Conservation (phyloP, 2,797 vertebrate genomes). For the Hippocampus kuda region DNA sequence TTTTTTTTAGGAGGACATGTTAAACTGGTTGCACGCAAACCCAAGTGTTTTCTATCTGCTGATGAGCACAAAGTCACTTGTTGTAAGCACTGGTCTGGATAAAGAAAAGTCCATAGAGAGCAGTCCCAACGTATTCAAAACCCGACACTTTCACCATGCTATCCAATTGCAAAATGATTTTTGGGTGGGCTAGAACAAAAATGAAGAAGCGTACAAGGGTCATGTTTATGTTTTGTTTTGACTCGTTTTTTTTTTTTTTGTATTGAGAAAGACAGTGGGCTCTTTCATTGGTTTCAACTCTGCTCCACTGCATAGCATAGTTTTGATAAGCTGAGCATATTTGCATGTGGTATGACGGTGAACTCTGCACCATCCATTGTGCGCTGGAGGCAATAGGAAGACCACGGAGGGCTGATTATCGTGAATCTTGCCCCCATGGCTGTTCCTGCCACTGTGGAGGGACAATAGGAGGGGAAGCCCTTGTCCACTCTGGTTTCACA, state of each 20-base stretch:
- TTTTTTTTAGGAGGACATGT: neutral
- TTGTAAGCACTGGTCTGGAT: neutral
- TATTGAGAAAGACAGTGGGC: neutral
- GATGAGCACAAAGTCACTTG: neutral
- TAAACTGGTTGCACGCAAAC: constrained; percentile 1
- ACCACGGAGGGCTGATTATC: constrained; percentile 54
- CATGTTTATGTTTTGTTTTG: too few species aligned
- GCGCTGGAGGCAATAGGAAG: constrained; percentile 61
- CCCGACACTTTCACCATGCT: neutral
- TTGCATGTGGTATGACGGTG: constrained; percentile 12
- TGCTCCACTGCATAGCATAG: neutral
- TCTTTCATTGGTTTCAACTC: neutral
- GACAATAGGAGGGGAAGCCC: constrained; percentile 46
- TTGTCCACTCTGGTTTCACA: constrained; percentile 47
- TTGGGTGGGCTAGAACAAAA: neutral
- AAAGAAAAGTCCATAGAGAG: neutral
- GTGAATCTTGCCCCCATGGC: constrained; percentile 50
- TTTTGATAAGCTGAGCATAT: neutral
- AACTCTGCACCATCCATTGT: constrained; percentile 31
- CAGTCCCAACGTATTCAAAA: neutral
- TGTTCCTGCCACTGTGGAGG: constrained; percentile 37
- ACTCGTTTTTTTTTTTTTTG: neutral
- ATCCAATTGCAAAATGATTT: neutral
- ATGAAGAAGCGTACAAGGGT: neutral
- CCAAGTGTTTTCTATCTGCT: constrained; percentile 15